Base-by-base conservation (phyloP, 2,888 invertebrate species). In the Petrolisthes manimaculis region DNA sequence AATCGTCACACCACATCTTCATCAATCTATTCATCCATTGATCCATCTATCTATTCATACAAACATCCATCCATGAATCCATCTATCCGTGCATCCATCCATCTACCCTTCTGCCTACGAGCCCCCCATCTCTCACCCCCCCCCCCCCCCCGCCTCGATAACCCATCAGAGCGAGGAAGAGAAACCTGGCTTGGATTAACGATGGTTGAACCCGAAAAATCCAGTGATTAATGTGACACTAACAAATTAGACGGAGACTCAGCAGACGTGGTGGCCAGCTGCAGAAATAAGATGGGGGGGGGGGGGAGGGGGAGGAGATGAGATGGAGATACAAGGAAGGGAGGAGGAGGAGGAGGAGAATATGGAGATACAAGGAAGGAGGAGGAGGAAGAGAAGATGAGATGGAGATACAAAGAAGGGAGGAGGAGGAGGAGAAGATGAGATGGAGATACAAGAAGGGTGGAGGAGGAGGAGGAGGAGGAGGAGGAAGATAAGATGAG, bases 141-240 rank as follows among this genome's bases (percentile, higher is more conserved):
- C 37, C 37, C 37, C 37, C 37, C 37, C 37, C 37, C 37, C 37
- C 37, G 37, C 37, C 37, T 37, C 37, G 37, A 37, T 37, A 37
- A 37, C 37, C 37, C 37, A 37, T 37, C 37, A 37, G 37, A 37
- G 37, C 37, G 37, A 37, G 37, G 37, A 37, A 37, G 37, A 37
- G 37, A 37, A 37, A 37, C 37, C 37, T 37, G 37, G 37, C 37
- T 37, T 37, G 37, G 37, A 37, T 37, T 37, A 37, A 37, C 37
- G 37, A 37, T 37, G 37, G 80, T 81, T 81, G 71, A 74, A 61
- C 9, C 55, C 18, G 6, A 86, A 86, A 86, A 86, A 86, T 74
- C 18, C 74, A 21, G 81, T 86, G 86, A 86, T 86, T 75, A 86
- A 86, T 81, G 86, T 74, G 86, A 71, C 86, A 86, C 71, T 86